Base-by-base conservation (phyloP, 2,888 invertebrate species). In the Frankliniella fusca region DNA sequence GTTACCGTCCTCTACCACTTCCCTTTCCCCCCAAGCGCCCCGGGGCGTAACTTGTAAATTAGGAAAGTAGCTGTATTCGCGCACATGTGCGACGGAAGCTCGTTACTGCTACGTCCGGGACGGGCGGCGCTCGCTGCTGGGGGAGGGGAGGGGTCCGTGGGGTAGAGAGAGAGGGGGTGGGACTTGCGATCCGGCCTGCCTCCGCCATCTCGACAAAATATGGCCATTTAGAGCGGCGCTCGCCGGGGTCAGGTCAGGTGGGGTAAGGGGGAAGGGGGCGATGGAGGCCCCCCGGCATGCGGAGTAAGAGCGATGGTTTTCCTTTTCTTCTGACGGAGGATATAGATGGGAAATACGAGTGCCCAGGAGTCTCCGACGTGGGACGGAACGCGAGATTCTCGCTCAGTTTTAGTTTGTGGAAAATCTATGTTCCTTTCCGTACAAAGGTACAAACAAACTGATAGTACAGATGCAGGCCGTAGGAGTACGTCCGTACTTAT, bases 101-200 rank as follows among this genome's bases (percentile, higher is more conserved):
- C 70, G 70, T 76, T 76, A 76, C 70, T n/a, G 27, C 70, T 12
- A 76, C 70, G 8, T 76, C 70, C 70, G 70, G 23, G 10, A 23
- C 27, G 70, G 70, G 70, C 70, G 54, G 54, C 54, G 54, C 70
- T n/a, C 70, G 70, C 23, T 65, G 65, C 20, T 65, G 65, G 23
- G 70, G 70, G 70, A 5, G 70, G 70, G 12, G 38, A 18, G 54
- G 54, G 10, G 10, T 9, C 50, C 50, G 50, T 50, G 10, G 50
- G 50, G 10, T 15, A 15, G 50, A 15, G 80, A 80, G 65, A 20
- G 65, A 80, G 18, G n/a, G 23, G n/a, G 80, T 27, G 54, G 82
- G 48, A n/a, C n/a, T 23, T 61, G 80, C 82, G 82, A 82, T 82
- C 81, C 38, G 80, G 54, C 80, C 79, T 80, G 54, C 82, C 38